These are phyloP conservation scores for Lacanobia oleracea DNA, from an alignment of 2,888 invertebrate species.

Conservation along the genomic window DNA sequence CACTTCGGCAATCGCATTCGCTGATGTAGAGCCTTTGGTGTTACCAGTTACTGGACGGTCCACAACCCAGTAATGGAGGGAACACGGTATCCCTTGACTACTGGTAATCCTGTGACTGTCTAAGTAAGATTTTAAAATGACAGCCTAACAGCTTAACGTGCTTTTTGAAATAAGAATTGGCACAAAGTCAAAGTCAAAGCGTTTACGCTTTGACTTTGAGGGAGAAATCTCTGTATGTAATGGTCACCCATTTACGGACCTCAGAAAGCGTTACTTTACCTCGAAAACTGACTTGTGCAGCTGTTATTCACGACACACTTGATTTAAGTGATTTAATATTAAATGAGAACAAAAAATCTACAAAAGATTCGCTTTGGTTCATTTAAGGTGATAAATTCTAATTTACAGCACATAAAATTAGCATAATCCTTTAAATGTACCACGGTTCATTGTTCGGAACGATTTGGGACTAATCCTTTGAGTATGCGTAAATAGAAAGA, in stretches of 20 bases:
- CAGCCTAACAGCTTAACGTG: too few relatives aligned
- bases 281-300: too few relatives aligned
- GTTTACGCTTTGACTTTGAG: too few relatives aligned
- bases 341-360: neutral
- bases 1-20: too few relatives aligned
- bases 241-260: too few relatives aligned
- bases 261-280: too few relatives aligned
- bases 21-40: too few relatives aligned
- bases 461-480: conserved; percentile 24
- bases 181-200: too few relatives aligned
- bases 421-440: conserved; percentile 54
- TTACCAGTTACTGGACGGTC: too few relatives aligned
- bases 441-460: conserved; percentile 33
- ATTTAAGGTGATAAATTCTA: conserved; percentile 41
- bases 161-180: too few relatives aligned
- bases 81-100: neutral
- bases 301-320: neutral
- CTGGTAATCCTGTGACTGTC: neutral
- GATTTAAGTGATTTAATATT: neutral
- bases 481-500: conserved; percentile 44
- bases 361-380: conserved; percentile 22
- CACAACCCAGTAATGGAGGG: neutral
- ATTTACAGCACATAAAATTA: conserved; percentile 53
- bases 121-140: neutral
- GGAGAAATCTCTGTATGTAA: too few relatives aligned